A percentile compares a stretch with the other conserved stretches of the same genome.
Evolutionary conservation across 1,140 invertebrate genomes (phyloP).

Genomic region (Adelges cooleyi): DNA sequence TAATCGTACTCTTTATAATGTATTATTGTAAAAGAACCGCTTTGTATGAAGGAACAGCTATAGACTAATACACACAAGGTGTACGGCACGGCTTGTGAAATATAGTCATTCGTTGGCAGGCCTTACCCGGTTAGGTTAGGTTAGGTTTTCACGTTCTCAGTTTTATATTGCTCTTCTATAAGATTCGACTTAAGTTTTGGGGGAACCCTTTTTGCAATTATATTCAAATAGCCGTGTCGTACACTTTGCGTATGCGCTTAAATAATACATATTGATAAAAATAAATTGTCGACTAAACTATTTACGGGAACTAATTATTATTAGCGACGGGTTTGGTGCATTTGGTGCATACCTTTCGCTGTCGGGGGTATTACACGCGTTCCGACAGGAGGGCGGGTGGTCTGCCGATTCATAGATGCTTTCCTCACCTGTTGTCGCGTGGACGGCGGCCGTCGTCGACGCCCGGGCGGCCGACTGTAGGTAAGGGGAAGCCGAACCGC

Average conservation of each 20-base stretch:
- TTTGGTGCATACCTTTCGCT: conserved; percentile 59
- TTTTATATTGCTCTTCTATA: conserved; percentile 45
- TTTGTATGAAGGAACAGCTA: no score
- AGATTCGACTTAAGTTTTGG: not conserved
- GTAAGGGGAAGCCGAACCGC: conserved; percentile 36
- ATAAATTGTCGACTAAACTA: conserved; percentile 78
- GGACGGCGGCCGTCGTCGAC: conserved; percentile 6
- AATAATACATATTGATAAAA: not conserved
- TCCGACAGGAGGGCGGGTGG: conserved; percentile 49
- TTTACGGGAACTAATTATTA: conserved; percentile 37
- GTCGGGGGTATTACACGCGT: conserved; percentile 58
- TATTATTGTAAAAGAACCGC: no score
- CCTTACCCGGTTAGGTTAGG: no score
- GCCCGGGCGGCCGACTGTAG: conserved; percentile 43
- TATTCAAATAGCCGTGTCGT: not conserved
- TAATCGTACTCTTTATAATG: no score
- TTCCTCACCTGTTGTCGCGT: conserved; percentile 50
- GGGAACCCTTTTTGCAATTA: not conserved
- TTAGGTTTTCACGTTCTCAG: not conserved
- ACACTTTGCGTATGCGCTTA: not conserved
- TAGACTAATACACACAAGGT: not conserved
- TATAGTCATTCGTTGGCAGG: no score
- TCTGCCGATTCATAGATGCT: conserved; percentile 75
- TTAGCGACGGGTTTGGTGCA: not conserved
- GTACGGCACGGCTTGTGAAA: no score